Base-by-base conservation (phyloP, 1,140 invertebrate species). In the Hypsibius dujardini region DNA sequence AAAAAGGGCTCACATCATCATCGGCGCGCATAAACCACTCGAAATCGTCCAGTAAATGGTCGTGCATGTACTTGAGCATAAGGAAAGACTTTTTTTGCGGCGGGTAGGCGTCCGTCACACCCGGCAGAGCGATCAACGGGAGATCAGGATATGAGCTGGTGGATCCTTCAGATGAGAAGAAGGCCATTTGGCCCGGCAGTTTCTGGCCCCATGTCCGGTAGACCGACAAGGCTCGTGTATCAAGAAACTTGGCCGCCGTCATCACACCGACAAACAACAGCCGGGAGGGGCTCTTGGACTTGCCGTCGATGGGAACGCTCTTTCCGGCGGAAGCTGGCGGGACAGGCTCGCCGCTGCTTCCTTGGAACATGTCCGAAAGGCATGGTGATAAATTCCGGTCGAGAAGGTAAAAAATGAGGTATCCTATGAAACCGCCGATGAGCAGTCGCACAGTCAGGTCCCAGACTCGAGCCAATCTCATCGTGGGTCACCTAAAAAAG, bases 1-100 rank as follows among this genome's bases (percentile, higher is more conserved):
- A n/a, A n/a, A n/a, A n/a, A n/a, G n/a, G n/a, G n/a, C n/a, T n/a
- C n/a, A 98, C 87, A 79, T 98, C 95, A 79, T 98, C 95, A 79
- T 98, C 95, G 0, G 93, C 94, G 47, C 95, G 83, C 79, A 98
- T 85, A 78, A 98, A 98, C 92, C 92, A 98, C 79, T 98, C 92
- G 80, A 88, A 98, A 59, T 86, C 84, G 75, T 95, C 87, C 14
- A 84, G 87, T 76, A 88, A 95, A 77, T 95, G 86, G 76, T 95
- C 92, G 81, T 92, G 90, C 90, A 98, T 96, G 80, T 96, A 94
- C 77, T 97, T 88, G 1, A 98, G 82, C 95, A 98, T 98, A 75
- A 93, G 85, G 77, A 98, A 98, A 0, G 92, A 95, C 79, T 98
- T 98, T 80, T 96, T 97, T 79, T 98, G 95, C 0, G 95, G 95